phyloP scores from a whole-genome alignment of 2,888 invertebrate species.

The Platynereis dumerilii region DNA sequence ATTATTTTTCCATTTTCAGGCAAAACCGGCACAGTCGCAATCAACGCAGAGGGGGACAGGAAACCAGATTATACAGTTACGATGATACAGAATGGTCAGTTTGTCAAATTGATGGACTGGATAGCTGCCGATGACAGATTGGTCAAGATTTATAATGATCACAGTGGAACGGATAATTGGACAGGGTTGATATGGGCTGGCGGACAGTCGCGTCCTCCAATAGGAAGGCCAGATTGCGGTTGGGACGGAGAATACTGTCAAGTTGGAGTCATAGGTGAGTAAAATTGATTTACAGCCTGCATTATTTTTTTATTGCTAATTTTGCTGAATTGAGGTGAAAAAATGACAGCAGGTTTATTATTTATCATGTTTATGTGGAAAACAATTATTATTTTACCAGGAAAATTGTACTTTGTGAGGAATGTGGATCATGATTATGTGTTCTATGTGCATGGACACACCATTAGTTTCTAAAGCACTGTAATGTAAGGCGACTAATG shows the following conservation, averaged over 20 bases:
- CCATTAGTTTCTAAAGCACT: too few relatives aligned
- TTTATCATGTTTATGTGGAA: too few relatives aligned
- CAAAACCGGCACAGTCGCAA: not conserved
- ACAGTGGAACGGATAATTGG: not conserved
- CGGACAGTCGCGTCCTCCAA: slow-evolving; percentile 32
- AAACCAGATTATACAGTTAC: not conserved
- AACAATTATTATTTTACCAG: too few relatives aligned
- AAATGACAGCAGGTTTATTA: too few relatives aligned
- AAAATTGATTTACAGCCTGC: too few relatives aligned
- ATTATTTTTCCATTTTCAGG: not conserved
- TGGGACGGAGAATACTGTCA: slow-evolving; percentile 41
- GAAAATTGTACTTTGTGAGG: too few relatives aligned
- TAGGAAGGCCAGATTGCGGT: slow-evolving; percentile 44
- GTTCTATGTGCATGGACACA: too few relatives aligned
- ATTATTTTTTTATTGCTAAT: too few relatives aligned
- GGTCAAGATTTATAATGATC: not conserved
- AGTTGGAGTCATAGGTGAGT: not conserved
- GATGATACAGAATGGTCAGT: not conserved
- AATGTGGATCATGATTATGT: too few relatives aligned
- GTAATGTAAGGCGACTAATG: too few relatives aligned
- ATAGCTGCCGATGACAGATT: not conserved
- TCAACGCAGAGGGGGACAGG: not conserved
- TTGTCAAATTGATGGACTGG: slow-evolving; percentile 7
- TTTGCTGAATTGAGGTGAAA: too few relatives aligned
- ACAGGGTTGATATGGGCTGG: slow-evolving; percentile 39